These are phyloP conservation scores for Neria commutata DNA, from an alignment of 2,888 invertebrate species.

Conservation along the genomic window DNA sequence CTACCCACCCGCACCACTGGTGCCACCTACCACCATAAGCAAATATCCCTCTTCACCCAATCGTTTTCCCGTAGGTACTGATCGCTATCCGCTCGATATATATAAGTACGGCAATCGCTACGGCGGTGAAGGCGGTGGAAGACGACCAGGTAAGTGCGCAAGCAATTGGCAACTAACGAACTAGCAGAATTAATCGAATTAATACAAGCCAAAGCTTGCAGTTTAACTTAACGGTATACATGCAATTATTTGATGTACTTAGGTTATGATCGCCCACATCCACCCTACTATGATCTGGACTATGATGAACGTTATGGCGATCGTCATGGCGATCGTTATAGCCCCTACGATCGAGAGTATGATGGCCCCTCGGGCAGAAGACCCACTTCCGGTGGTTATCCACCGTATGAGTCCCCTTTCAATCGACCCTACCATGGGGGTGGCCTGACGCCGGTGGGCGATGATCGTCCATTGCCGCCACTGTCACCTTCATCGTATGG, in stretches of 20 bases:
- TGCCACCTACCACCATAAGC: constrained; percentile 61
- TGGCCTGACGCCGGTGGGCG: constrained; percentile 36
- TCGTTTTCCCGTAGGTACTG: constrained; percentile 65
- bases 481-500: constrained; percentile 44
- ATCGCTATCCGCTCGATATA: constrained; percentile 62
- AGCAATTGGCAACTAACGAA: constrained; percentile 22
- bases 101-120: constrained; percentile 65
- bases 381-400: constrained; percentile 46
- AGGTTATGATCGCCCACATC: constrained; percentile 56
- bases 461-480: constrained; percentile 46
- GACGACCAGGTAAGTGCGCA: constrained; percentile 56
- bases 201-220: constrained; percentile 12
- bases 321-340: constrained; percentile 40
- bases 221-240: no score
- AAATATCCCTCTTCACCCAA: constrained; percentile 64
- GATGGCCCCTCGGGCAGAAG: constrained; percentile 52
- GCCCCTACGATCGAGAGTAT: constrained; percentile 57
- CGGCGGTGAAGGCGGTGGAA: constrained; percentile 61
- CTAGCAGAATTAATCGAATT: neutral
- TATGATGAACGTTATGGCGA: constrained; percentile 59
- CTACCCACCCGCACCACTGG: constrained; percentile 63
- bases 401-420: constrained; percentile 55
- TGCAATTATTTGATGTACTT: constrained; percentile 11
- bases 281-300: constrained; percentile 57
- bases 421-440: constrained; percentile 52